A percentile compares a stretch with the other conserved stretches of the same genome.
Evolutionary conservation across 2,888 invertebrate species (phyloP).

Genomic region (Pecten maximus): DNA sequence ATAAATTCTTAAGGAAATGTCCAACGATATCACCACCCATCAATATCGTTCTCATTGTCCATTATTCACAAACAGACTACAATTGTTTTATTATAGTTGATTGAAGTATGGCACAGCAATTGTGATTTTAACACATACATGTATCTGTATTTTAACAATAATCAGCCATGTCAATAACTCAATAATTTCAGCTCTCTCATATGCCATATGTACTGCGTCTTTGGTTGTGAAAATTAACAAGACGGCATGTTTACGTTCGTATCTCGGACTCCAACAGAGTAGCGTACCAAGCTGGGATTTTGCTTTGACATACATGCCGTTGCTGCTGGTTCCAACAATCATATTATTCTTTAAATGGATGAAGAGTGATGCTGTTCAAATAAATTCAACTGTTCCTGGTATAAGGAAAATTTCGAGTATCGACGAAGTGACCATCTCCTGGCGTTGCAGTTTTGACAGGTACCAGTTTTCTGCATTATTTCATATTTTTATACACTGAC

Average conservation of each 20-base stretch:
- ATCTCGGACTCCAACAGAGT: slow-evolving; percentile 37
- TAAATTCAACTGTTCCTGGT: slow-evolving; percentile 39
- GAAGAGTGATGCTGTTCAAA: slow-evolving; percentile 12
- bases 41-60: no score
- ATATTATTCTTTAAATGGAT: slow-evolving; percentile 37
- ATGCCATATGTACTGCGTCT: slow-evolving; percentile 26
- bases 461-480: not conserved
- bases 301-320: slow-evolving; percentile 41
- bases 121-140: no score
- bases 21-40: no score
- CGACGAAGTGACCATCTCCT: slow-evolving; percentile 43
- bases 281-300: slow-evolving; percentile 47
- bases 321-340: slow-evolving; percentile 39
- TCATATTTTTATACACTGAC: not conserved
- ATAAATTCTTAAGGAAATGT: no score
- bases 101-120: no score
- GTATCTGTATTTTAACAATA: no score
- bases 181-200: slow-evolving; percentile 37
- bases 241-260: slow-evolving; percentile 41
- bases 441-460: slow-evolving; percentile 42
- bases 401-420: slow-evolving; percentile 37
- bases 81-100: no score
- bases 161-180: no score
- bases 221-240: slow-evolving; percentile 48
- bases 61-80: no score